phyloP scores from a whole-genome alignment of 2,888 invertebrate species.

The Dynastes grantii region DNA sequence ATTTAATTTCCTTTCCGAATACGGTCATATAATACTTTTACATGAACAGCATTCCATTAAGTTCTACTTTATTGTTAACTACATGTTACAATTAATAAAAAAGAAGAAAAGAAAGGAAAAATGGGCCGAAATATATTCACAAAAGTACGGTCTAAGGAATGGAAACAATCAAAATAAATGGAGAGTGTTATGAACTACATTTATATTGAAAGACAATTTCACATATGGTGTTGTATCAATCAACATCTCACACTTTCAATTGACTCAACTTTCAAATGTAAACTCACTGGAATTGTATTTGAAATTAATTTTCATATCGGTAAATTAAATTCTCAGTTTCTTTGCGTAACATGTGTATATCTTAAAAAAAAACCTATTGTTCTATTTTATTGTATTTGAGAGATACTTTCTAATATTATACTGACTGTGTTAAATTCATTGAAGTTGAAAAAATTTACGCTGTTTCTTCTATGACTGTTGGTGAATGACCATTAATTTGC shows the following conservation, averaged over 20 bases:
- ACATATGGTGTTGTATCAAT: slow-evolving; percentile 20
- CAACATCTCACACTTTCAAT: slow-evolving; percentile 40
- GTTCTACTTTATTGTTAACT: slow-evolving; percentile 24
- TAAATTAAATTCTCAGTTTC: slow-evolving; percentile 19
- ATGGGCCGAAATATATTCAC: slow-evolving; percentile 38
- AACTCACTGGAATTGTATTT: slow-evolving; percentile 38
- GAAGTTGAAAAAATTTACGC: slow-evolving; percentile 43
- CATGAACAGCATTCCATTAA: slow-evolving; percentile 8
- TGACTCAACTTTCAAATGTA: slow-evolving; percentile 32
- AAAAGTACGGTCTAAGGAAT: slow-evolving; percentile 39
- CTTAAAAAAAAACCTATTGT: slow-evolving; percentile 36
- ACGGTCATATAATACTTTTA: slow-evolving; percentile 30
- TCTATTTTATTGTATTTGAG: slow-evolving; percentile 41
- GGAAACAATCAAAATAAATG: slow-evolving; percentile 33
- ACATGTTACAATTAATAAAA: slow-evolving; percentile 34
- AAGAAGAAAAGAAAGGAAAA: neutral
- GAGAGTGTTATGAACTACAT: slow-evolving; percentile 14
- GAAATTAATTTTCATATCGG: slow-evolving; percentile 22
- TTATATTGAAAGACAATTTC: slow-evolving; percentile 37
- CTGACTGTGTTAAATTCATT: slow-evolving; percentile 37
- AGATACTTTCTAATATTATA: slow-evolving; percentile 35
- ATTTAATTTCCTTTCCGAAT: neutral
- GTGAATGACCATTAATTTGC: slow-evolving; percentile 64
- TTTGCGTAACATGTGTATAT: slow-evolving; percentile 35
- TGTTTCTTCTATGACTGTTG: slow-evolving; percentile 55